phyloP scores from a whole-genome alignment of 2,797 vertebrate genomes.

The Arctocebus calabarensis region DNA sequence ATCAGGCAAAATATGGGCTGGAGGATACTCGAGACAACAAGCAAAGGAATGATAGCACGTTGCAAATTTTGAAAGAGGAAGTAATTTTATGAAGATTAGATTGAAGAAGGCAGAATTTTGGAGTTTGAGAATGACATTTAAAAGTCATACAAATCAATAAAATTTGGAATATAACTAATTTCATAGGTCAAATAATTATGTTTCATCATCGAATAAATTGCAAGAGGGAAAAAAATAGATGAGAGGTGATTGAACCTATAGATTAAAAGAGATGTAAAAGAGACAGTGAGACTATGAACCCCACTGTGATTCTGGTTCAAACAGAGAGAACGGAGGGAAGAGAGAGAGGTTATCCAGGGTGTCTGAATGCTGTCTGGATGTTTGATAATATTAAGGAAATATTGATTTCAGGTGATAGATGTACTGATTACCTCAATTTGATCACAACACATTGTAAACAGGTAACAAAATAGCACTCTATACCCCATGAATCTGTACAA shows the following conservation, averaged over 20 bases:
- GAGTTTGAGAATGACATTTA: not conserved
- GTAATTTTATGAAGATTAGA: not conserved
- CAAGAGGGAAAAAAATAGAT: not conserved
- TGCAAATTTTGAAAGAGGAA: not conserved
- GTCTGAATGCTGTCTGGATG: not conserved
- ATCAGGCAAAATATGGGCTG: not conserved
- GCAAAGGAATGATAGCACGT: not conserved
- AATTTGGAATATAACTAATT: conserved; percentile 33
- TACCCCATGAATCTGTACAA: not conserved
- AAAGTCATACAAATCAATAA: not conserved
- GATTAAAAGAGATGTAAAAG: not conserved
- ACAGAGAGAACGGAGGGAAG: not conserved
- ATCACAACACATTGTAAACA: not conserved
- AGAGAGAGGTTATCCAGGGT: not conserved
- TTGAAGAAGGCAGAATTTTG: not conserved
- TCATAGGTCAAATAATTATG: not conserved
- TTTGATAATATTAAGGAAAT: not conserved
- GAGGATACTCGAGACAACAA: not conserved
- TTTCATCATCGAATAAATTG: not conserved
- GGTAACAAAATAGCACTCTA: not conserved
- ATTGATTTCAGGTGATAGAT: not conserved
- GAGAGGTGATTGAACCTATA: not conserved
- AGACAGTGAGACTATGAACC: not conserved
- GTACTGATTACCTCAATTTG: not conserved
- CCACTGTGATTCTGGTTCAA: conserved; percentile 1